Conservation (phyloP, 2,888 invertebrate genomes). For the Frankliniella intonsa region DNA sequence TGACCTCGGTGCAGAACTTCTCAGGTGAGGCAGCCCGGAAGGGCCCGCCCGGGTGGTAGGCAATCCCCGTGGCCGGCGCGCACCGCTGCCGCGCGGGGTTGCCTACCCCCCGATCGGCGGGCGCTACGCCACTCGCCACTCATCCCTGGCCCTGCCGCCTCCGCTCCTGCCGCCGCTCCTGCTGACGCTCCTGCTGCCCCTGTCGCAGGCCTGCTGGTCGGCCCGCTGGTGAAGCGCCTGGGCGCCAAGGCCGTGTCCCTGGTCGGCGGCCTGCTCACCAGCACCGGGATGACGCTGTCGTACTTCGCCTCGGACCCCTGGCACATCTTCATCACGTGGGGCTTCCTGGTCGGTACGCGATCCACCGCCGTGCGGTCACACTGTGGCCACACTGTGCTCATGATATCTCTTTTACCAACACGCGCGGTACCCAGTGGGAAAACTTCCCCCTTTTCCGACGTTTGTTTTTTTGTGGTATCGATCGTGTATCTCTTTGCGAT, state of each 20-base stretch:
- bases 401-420: background rate
- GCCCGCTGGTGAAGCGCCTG: conserved; percentile 69
- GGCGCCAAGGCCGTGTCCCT: conserved; percentile 67
- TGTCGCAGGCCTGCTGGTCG: conserved; percentile 58
- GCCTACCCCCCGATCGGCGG: background rate
- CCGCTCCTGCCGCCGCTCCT: no score
- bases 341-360: conserved; percentile 66
- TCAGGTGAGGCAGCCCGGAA: conserved; percentile 48
- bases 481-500: background rate
- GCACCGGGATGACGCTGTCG: conserved; percentile 61
- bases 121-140: background rate
- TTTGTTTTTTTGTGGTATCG: background rate
- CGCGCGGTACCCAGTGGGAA: no score
- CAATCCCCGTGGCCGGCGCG: background rate
- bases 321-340: conserved; percentile 66
- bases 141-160: background rate
- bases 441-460: no score
- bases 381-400: background rate
- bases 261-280: conserved; percentile 62
- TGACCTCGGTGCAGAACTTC: conserved; percentile 73
- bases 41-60: background rate
- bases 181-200: background rate
- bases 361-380: background rate
- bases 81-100: background rate
- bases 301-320: conserved; percentile 66